These are phyloP conservation scores for Empidonax traillii DNA, from an alignment of 2,113 vertebrate genomes.

Conservation along the genomic window DNA sequence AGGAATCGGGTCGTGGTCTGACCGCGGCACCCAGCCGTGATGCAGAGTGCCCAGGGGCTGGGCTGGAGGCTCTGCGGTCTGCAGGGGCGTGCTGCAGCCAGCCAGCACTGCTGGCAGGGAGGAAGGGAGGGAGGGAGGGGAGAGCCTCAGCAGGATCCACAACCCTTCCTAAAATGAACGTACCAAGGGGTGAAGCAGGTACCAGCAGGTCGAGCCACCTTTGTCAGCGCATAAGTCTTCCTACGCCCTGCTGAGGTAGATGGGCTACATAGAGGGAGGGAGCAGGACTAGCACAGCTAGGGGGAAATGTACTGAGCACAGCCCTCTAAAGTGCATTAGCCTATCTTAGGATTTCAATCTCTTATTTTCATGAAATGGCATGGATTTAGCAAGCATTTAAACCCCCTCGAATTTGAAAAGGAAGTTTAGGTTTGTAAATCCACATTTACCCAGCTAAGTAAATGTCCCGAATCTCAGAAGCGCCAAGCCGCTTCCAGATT, in stretches of 20 bases:
- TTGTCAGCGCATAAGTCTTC: not conserved
- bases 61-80: not conserved
- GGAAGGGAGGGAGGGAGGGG: not conserved
- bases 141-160: not conserved
- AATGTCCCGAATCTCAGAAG: not conserved
- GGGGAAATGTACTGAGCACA: not conserved
- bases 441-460: not conserved
- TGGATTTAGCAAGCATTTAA: not conserved
- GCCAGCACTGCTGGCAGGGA: not conserved
- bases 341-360: not conserved
- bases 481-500: not conserved
- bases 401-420: not conserved
- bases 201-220: not conserved
- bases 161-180: not conserved
- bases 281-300: not conserved
- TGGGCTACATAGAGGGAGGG: fast-evolving
- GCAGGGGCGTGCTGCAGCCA: not conserved
- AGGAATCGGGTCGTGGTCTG: not conserved
- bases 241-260: not conserved
- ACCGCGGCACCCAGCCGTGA: not conserved
- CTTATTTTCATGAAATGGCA: not conserved
- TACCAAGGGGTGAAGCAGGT: not conserved
- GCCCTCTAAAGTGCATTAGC: not conserved
- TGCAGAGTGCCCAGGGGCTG: fast-evolving
- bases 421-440: not conserved